Conservation (phyloP, 1,140 invertebrate species). For the Mactra quadrangularis region DNA sequence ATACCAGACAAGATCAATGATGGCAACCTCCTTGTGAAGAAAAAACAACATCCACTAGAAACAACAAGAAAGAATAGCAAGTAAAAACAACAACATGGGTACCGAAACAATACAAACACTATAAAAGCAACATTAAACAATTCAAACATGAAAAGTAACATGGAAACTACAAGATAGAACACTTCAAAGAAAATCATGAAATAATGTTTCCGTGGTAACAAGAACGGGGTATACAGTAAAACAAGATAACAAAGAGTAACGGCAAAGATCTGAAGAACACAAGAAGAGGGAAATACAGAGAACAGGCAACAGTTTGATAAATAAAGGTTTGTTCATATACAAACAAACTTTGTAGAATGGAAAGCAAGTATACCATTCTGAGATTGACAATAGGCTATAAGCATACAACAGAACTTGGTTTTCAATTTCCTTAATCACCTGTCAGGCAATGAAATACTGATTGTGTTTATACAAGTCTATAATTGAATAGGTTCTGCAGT, state of each 20-base stretch:
- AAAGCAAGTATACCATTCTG: conserved; percentile 29
- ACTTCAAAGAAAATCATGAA: neutral
- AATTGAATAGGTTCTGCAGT: conserved; percentile 58
- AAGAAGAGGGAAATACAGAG: neutral
- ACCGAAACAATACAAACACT: too few species aligned
- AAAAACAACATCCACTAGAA: too few species aligned
- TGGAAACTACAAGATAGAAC: neutral
- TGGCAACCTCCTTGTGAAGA: too few species aligned
- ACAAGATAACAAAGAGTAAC: neutral
- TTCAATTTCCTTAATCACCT: conserved; percentile 61
- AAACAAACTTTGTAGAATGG: conserved; percentile 43
- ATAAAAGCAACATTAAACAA: too few species aligned
- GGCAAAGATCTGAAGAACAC: neutral
- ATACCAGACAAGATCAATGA: too few species aligned
- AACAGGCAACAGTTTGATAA: conserved; percentile 37
- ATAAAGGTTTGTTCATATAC: conserved; percentile 48
- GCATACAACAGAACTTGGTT: conserved; percentile 51
- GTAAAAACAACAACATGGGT: too few species aligned
- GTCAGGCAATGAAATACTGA: conserved; percentile 57
- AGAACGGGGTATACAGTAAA: conserved; percentile 5
- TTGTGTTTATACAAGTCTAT: conserved; percentile 54
- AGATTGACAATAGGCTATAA: conserved; percentile 49
- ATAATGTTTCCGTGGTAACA: conserved; percentile 9
- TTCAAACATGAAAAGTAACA: too few species aligned
- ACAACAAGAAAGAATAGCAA: too few species aligned